Evolutionary conservation across 2,888 invertebrate genomes (phyloP), one percentile per base, ranked within the genome.

Genomic region (Anoplius nigerrimus): DNA sequence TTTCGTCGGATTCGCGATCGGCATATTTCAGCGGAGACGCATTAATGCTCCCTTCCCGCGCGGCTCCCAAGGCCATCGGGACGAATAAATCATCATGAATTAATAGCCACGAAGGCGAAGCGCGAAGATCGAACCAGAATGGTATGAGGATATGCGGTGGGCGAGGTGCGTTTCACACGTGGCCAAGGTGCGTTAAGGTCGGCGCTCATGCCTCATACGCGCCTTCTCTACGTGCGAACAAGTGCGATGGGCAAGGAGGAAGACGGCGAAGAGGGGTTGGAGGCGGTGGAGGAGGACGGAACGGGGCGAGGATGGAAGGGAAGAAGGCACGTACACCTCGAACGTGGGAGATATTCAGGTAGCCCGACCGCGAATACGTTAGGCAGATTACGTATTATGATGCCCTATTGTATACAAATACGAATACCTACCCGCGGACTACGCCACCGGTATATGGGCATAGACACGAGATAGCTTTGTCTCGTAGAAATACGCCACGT

Each of bases 371-470:
- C 81, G 84, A 86, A 86, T 85, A 83, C 82, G 80, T 83, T 80
- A 81, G 79, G 82, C 82, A 84, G 84, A 86, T 87, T 86, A 84
- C 82, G 84, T 84, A 86, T 86, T 86, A 86, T 84, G 86, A 86
- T 87, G 83, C 82, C 79, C 87, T 85, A 87, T 87, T 87, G 87
- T 87, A 87, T 87, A 87, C 87, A 87, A 87, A 87, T 86, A 85
- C 83, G 82, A 76, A 78, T 78, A 65, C 76, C 76, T 77, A 70
- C 76, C 75, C 24, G 58, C 52, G 64, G 48, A 48, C 16, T 18
- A 48, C 67, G 60, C 57, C 72, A 69, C 58, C 71, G 79, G 72
- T 72, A 72, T 75, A 78, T 74, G 77, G 75, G 76, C 75, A 72
- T 75, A 72, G 78, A 72, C 81, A 67, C 67, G 66, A 79, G 76